Evolutionary conservation across 2,797 vertebrate species (phyloP).

Genomic region (Masticophis lateralis): DNA sequence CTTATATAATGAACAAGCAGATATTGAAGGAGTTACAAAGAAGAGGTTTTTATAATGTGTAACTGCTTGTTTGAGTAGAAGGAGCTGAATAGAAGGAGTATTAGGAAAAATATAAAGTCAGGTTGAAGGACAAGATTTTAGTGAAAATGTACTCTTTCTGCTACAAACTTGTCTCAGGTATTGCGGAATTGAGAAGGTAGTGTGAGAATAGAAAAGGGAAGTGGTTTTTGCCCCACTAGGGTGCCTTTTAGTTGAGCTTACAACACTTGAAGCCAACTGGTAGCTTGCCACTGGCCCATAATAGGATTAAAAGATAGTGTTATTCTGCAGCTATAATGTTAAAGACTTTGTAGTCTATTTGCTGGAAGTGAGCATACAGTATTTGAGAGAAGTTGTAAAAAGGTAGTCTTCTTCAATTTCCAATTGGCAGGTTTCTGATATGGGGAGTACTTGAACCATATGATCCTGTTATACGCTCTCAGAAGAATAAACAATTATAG

Average conservation of each 20-base stretch:
- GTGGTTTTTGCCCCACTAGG: neutral
- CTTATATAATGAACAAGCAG: neutral
- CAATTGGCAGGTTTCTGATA: neutral
- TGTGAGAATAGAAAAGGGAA: neutral
- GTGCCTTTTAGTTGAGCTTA: neutral
- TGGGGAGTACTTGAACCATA: neutral
- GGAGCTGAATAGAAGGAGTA: neutral
- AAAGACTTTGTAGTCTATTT: neutral
- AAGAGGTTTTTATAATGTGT: neutral
- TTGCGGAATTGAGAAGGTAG: neutral
- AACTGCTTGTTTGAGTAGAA: neutral
- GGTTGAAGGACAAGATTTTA: neutral
- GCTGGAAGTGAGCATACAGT: neutral
- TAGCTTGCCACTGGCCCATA: neutral
- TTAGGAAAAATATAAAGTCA: neutral
- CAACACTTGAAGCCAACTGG: neutral
- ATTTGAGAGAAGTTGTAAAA: neutral
- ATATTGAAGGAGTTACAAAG: neutral
- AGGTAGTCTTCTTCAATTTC: neutral
- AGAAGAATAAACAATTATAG: neutral
- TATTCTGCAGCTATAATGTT: neutral
- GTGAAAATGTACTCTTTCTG: neutral
- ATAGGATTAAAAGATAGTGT: neutral
- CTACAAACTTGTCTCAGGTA: neutral
- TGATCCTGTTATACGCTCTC: neutral